Base-by-base conservation (phyloP, 2,797 vertebrate genomes). In the Pelochelys cantorii region DNA sequence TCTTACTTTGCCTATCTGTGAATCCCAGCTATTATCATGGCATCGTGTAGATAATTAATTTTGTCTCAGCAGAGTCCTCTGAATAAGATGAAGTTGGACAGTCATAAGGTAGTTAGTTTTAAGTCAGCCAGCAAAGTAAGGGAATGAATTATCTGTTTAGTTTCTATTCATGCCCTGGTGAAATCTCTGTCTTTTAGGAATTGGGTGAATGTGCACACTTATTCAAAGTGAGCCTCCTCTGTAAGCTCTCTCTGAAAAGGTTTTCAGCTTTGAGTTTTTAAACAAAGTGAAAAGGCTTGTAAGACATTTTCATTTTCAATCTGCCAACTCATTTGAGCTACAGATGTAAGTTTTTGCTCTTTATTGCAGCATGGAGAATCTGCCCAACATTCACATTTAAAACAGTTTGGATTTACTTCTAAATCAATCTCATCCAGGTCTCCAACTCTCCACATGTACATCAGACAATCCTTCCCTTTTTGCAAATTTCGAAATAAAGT, bases 41-140 rank as follows among this genome's bases (percentile, higher is more conserved):
- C 8, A 0, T 75, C 62, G 34, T 80, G 34, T 62, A 84, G 87
- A 8, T 93, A 78, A 93, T 92, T 81, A 90, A 88, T 95, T 96
- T 85, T 84, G 22, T 90, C 82, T 75, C 85, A 79, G 88, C 85
- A 91, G 89, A 91, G n/a, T 91, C 22, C 60, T 60, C 34, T 83
- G 85, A 42, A 80, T 89, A 81, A 90, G 83, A 57, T 93, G 87
- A 34, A 1, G 0, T 15, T 62, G 85, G 81, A 34, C 62, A 89
- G 92, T 91, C 56, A 1, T 55, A 79, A 95, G 88, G 85, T 90
- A 68, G 88, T 93, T 90, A 68, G 88, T 93, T 92, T 78, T 84
- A 84, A 94, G 90, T 89, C 87, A 90, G 79, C 48, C 87, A 86
- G 0, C 78, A 88, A 74, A 83, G 1, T 59, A 82, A 15, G 90